A percentile compares a stretch with the other conserved stretches of the same genome.
These are phyloP conservation scores for Macrophya alboannulata DNA, from an alignment of 2,888 invertebrate genomes.

Conservation along the genomic window DNA sequence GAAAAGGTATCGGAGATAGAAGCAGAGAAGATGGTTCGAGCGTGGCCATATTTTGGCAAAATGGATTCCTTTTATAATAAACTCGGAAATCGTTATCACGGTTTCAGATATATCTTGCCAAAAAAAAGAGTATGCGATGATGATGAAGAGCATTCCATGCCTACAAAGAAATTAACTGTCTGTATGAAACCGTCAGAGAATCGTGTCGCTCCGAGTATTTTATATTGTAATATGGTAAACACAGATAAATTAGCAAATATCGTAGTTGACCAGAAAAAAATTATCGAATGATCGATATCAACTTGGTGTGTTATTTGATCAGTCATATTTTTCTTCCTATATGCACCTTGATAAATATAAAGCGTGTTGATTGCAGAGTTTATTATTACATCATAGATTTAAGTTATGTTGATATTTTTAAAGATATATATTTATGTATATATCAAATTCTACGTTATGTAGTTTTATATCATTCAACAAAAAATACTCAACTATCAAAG, in stretches of 20 bases:
- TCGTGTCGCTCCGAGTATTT: not conserved
- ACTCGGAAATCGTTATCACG: not conserved
- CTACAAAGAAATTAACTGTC: conserved; percentile 12
- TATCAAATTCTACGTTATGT: not conserved
- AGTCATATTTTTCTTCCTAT: not conserved
- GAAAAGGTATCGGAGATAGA: not conserved
- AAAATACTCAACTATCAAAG: not conserved
- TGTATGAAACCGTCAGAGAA: not conserved
- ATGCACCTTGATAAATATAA: not conserved
- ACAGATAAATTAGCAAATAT: not conserved
- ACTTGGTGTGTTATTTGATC: not conserved
- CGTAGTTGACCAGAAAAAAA: not conserved
- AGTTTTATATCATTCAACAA: not conserved
- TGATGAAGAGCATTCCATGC: not conserved
- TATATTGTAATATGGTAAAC: not conserved
- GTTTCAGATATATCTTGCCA: conserved; percentile 6
- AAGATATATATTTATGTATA: not conserved
- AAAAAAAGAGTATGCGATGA: conserved; percentile 3
- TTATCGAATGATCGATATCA: not conserved
- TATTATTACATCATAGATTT: conserved; percentile 14
- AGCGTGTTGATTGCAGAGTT: not conserved
- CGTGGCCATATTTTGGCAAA: conserved; percentile 18
- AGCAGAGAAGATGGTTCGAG: not conserved
- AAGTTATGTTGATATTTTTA: not conserved
- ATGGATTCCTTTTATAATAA: not conserved